phyloP scores from a whole-genome alignment of 2,113 vertebrate genomes.

The Lophius piscatorius region DNA sequence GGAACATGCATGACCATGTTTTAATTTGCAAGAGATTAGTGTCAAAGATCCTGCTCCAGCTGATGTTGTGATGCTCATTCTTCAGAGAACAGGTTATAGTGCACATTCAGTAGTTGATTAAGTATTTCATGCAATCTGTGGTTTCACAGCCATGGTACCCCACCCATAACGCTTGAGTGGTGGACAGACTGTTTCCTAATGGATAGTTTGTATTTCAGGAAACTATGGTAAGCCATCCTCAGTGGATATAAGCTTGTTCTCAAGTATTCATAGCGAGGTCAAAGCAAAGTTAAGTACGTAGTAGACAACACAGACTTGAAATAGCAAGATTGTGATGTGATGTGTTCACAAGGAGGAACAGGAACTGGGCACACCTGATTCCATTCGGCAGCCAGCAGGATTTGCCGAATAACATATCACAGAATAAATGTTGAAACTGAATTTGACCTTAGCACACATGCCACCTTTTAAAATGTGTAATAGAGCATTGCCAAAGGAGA shows the following conservation, averaged over 20 bases:
- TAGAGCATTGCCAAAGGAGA: conserved; percentile 11
- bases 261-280: not conserved
- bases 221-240: not conserved
- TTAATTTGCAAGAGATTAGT: no score
- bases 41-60: no score
- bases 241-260: not conserved
- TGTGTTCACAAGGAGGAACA: not conserved
- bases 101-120: no score
- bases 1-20: no score
- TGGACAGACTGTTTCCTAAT: no score
- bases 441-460: conserved; percentile 32
- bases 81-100: no score
- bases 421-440: conserved; percentile 42
- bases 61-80: no score
- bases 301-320: not conserved
- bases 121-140: no score
- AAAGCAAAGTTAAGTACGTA: not conserved
- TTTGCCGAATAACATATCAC: conserved; percentile 38
- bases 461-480: conserved; percentile 32
- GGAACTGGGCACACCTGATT: conserved; percentile 4
- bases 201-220: not conserved
- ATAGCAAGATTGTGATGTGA: conserved; percentile 7
- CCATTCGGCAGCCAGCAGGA: not conserved
- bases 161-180: no score
- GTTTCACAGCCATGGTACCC: no score